phyloP scores from a whole-genome alignment of 2,113 vertebrate genomes.

The Camelus dromedarius region DNA sequence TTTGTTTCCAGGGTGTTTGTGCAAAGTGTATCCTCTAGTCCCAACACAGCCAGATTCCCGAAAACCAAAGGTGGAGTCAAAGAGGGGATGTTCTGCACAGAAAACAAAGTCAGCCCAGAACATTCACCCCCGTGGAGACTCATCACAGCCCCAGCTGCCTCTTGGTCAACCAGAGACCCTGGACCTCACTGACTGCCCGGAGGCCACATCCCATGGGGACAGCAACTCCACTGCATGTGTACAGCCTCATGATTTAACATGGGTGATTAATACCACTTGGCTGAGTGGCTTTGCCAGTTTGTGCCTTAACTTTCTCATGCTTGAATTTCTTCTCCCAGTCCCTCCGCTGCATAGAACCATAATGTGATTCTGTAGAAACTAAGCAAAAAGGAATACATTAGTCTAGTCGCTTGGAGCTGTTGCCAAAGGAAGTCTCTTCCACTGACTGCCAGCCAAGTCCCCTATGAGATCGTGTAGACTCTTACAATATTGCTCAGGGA shows the following conservation, averaged over 20 bases:
- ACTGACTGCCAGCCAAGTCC: slow-evolving; percentile 83
- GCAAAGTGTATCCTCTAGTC: slow-evolving; percentile 4
- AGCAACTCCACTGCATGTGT: background rate
- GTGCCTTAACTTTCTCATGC: slow-evolving; percentile 69
- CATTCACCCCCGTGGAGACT: slow-evolving; percentile 18
- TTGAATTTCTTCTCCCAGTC: slow-evolving; percentile 69
- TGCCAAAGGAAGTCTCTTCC: slow-evolving; percentile 86
- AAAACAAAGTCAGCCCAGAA: slow-evolving; percentile 54
- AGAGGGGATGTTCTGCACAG: background rate
- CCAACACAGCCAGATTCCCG: slow-evolving; percentile 55
- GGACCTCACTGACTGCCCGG: background rate
- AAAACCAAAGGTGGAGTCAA: slow-evolving; percentile 67
- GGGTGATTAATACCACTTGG: slow-evolving; percentile 43
- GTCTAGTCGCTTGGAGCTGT: slow-evolving; percentile 77
- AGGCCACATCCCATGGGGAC: background rate
- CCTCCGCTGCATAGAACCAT: slow-evolving; percentile 78
- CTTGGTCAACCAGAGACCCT: slow-evolving; percentile 49
- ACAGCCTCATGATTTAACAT: slow-evolving; percentile 40
- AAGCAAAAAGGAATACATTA: slow-evolving; percentile 85
- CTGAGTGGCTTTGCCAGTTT: slow-evolving; percentile 60
- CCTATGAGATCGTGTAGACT: slow-evolving; percentile 80
- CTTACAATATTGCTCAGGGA: slow-evolving; percentile 81
- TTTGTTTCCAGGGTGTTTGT: slow-evolving; percentile 9
- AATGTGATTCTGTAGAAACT: slow-evolving; percentile 84
- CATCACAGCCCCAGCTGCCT: background rate